Evolutionary conservation across 1,140 invertebrate species (phyloP).

Genomic region (Drosophila kurseongensis): DNA sequence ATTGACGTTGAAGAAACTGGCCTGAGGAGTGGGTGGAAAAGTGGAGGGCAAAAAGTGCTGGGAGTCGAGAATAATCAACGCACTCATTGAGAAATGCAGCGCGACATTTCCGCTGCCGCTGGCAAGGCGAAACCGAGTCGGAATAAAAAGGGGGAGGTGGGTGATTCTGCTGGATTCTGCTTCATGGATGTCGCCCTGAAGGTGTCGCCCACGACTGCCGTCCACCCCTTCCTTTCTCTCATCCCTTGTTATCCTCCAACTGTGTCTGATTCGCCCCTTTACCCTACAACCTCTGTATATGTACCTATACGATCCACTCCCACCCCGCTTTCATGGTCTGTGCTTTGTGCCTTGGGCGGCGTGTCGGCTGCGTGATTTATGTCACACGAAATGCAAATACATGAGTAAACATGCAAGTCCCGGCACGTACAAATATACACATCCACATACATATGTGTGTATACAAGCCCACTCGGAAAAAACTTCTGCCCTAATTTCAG

Average conservation of each 20-base stretch:
- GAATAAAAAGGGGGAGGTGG: slow-evolving; percentile 5
- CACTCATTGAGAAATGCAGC: slow-evolving; percentile 76
- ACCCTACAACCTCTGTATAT: background rate
- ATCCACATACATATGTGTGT: background rate
- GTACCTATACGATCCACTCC: background rate
- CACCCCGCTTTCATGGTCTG: slow-evolving; percentile 17
- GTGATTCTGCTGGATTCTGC: slow-evolving; percentile 6
- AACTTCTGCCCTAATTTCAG: background rate
- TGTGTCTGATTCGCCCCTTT: slow-evolving; percentile 8
- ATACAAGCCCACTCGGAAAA: slow-evolving; percentile 7
- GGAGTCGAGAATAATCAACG: slow-evolving; percentile 66
- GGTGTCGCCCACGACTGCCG: slow-evolving; percentile 23
- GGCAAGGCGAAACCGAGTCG: slow-evolving; percentile 22
- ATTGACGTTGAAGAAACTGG: slow-evolving; percentile 33
- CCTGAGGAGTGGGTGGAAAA: background rate
- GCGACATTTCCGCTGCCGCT: slow-evolving; percentile 68
- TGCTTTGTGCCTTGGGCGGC: slow-evolving; percentile 72
- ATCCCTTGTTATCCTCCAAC: background rate
- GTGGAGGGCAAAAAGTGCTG: slow-evolving; percentile 9
- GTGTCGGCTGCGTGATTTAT: slow-evolving; percentile 76
- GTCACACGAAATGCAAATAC: slow-evolving; percentile 81
- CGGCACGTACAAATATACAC: slow-evolving; percentile 48
- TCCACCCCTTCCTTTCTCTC: slow-evolving; percentile 13
- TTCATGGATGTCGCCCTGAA: slow-evolving; percentile 37
- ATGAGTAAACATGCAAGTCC: slow-evolving; percentile 76